These are phyloP conservation scores for Thysanoteuthis rhombus DNA, from an alignment of 2,888 invertebrate genomes.

Conservation along the genomic window DNA sequence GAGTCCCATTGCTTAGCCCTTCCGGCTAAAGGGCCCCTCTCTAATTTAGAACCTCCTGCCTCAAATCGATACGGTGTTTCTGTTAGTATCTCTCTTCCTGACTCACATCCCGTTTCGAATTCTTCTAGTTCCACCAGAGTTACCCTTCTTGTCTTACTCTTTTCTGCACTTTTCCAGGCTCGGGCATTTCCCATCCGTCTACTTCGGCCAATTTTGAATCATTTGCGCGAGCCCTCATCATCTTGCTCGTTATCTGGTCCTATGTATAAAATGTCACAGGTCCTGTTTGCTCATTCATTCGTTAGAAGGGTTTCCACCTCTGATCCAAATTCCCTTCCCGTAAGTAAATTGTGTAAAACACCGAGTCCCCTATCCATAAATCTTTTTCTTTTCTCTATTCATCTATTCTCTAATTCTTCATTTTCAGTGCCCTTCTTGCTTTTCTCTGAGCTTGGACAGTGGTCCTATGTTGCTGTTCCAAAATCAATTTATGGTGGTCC, in stretches of 20 bases:
- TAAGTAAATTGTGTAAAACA: conserved; percentile 35
- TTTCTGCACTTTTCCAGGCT: background rate
- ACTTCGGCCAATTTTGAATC: conserved; percentile 27
- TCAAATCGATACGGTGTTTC: no score
- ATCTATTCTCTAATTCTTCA: no score
- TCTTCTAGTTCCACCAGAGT: conserved; percentile 32
- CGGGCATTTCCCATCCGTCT: conserved; percentile 26
- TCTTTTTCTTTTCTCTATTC: no score
- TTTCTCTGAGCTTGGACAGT: no score
- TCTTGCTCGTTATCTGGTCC: conserved; percentile 19
- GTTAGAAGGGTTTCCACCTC: conserved; percentile 36
- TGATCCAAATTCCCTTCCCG: conserved; percentile 32
- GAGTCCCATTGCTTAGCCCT: no score
- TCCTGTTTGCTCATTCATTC: conserved; percentile 34
- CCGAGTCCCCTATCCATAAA: conserved; percentile 35
- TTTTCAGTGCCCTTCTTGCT: no score
- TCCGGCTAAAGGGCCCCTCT: no score
- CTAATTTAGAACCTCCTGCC: no score
- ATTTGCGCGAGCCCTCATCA: conserved; percentile 15
- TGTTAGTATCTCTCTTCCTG: no score
- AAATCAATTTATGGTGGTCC: no score
- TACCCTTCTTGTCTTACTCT: background rate
- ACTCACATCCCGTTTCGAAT: background rate
- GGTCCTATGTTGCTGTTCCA: no score
- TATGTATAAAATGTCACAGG: conserved; percentile 32